Conservation (phyloP, 2,797 vertebrate species). For the Florisuga fusca region DNA sequence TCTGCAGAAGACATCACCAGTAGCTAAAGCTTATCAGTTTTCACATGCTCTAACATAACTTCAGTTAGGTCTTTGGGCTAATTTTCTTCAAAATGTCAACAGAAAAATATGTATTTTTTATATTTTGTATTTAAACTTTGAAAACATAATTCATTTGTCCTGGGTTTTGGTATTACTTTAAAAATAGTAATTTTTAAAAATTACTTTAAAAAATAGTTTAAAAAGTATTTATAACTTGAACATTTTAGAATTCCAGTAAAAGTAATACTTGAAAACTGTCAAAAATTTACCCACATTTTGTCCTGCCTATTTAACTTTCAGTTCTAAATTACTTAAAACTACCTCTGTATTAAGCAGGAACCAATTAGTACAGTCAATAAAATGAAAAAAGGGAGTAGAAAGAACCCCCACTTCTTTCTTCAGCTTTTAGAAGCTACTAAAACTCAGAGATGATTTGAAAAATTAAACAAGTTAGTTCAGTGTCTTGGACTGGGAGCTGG, state of each 20-base stretch:
- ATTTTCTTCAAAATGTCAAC: not conserved
- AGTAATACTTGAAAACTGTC: not conserved
- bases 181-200: not conserved
- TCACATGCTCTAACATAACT: not conserved
- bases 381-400: not conserved
- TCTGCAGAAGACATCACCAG: not conserved
- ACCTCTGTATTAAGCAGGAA: not conserved
- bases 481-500: not conserved
- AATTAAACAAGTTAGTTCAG: not conserved
- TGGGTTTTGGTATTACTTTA: not conserved
- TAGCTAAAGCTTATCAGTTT: not conserved
- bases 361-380: not conserved
- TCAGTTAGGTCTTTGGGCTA: not conserved
- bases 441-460: not conserved
- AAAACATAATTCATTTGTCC: not conserved
- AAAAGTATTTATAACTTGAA: not conserved
- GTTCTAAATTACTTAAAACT: not conserved
- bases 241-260: not conserved
- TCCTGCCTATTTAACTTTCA: not conserved
- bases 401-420: not conserved
- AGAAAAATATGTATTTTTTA: not conserved
- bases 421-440: not conserved
- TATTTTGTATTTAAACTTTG: not conserved
- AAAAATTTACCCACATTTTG: not conserved
- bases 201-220: too few species aligned